Evolutionary conservation across 2,797 vertebrate genomes (phyloP).

Genomic region (Eospalax fontanierii): DNA sequence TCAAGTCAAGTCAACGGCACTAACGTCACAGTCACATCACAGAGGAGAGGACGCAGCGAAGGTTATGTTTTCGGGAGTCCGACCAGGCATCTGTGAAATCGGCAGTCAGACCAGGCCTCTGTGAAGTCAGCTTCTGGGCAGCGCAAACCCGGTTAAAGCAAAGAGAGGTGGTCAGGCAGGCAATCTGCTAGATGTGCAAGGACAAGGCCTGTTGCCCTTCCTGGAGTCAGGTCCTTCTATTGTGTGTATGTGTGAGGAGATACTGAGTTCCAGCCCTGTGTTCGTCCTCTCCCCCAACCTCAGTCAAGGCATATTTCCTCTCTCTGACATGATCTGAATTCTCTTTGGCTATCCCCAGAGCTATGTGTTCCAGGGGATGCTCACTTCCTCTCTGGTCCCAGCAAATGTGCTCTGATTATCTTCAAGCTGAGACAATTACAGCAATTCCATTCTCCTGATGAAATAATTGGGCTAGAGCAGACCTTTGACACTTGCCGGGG

Average conservation of each 20-base stretch:
- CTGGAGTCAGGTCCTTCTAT: not conserved
- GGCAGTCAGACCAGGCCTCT: no score
- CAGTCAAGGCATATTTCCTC: not conserved
- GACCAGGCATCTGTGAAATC: not conserved
- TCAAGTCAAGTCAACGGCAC: not conserved
- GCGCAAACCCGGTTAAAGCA: not conserved
- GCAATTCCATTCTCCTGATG: not conserved
- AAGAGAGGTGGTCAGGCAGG: not conserved
- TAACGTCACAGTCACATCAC: not conserved
- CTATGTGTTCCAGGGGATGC: not conserved
- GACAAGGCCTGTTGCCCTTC: not conserved
- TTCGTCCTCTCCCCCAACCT: not conserved
- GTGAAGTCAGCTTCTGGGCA: no score
- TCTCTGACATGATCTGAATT: not conserved
- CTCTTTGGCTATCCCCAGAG: not conserved
- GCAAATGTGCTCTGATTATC: not conserved
- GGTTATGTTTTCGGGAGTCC: conserved; percentile 1
- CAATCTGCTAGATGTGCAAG: not conserved
- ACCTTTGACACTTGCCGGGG: not conserved
- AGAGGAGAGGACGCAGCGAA: not conserved
- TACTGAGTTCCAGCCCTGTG: not conserved
- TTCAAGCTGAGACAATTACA: not conserved
- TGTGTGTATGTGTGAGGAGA: not conserved
- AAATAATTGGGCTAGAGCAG: not conserved
- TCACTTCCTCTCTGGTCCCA: not conserved